Evolutionary conservation across 2,113 vertebrate species (phyloP).

Genomic region (Hippocampus guttulatus): DNA sequence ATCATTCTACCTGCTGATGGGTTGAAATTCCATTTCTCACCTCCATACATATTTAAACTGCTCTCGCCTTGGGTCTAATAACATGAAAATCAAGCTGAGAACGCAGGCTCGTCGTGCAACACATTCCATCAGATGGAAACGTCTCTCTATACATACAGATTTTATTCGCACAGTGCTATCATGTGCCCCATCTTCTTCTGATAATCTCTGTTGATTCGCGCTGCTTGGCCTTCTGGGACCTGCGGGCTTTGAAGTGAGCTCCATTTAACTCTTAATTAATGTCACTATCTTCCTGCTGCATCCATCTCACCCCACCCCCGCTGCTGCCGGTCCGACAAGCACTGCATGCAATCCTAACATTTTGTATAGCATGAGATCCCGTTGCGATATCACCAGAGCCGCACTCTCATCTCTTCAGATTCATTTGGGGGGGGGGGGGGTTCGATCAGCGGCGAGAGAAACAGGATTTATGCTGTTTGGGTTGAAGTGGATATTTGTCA

Average conservation of each 20-base stretch:
- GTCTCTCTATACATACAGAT: conserved; percentile 22
- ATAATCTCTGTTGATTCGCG: conserved; percentile 58
- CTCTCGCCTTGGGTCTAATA: conserved; percentile 17
- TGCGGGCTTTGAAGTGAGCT: conserved; percentile 65
- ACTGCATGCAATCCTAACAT: conserved; percentile 7
- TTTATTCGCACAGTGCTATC: conserved; percentile 46
- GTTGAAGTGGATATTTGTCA: conserved; percentile 29
- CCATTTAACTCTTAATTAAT: conserved; percentile 65
- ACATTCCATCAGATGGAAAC: background rate
- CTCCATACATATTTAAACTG: conserved; percentile 48
- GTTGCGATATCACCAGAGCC: background rate
- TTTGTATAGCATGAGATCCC: conserved; percentile 10
- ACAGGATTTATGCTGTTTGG: background rate
- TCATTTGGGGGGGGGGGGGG: background rate
- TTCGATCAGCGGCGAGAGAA: conserved; percentile 12
- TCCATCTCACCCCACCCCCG: conserved; percentile 12
- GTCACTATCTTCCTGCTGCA: conserved; percentile 34
- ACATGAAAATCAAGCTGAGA: conserved; percentile 6
- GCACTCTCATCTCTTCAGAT: background rate
- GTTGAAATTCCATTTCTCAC: conserved; percentile 37
- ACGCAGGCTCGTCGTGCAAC: conserved; percentile 9
- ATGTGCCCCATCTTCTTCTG: conserved; percentile 34
- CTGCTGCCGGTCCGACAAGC: conserved; percentile 8
- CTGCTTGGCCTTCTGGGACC: conserved; percentile 44
- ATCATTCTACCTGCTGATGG: conserved; percentile 26